A percentile compares a stretch with the other conserved stretches of the same genome.
These are phyloP conservation scores for Eremobia ochroleuca DNA, from an alignment of 2,888 invertebrate species.

Conservation along the genomic window DNA sequence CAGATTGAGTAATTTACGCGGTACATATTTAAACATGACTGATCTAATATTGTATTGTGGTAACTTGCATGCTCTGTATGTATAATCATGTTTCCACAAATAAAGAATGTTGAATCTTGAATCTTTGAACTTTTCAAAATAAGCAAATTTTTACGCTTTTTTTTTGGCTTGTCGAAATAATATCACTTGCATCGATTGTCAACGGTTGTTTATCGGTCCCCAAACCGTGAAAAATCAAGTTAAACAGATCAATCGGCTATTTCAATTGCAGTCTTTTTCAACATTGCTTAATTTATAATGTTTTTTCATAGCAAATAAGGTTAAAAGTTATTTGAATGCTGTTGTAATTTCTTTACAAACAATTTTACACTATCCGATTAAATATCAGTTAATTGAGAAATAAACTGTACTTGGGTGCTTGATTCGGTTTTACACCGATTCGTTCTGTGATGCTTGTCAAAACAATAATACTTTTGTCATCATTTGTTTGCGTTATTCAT, in stretches of 20 bases:
- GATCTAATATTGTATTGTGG: too few species aligned
- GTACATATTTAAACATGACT: too few species aligned
- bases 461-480: background rate
- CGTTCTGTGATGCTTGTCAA: slow-evolving; percentile 10
- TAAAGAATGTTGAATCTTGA: too few species aligned
- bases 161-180: slow-evolving; percentile 31
- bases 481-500: background rate
- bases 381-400: slow-evolving; percentile 39
- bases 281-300: slow-evolving; percentile 21
- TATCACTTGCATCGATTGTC: slow-evolving; percentile 26
- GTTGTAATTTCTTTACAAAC: slow-evolving; percentile 35
- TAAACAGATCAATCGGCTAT: slow-evolving; percentile 44
- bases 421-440: slow-evolving; percentile 24
- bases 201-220: slow-evolving; percentile 15
- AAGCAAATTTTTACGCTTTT: background rate
- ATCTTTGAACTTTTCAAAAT: background rate
- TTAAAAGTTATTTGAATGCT: slow-evolving; percentile 29
- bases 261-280: slow-evolving; percentile 38
- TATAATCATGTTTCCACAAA: too few species aligned
- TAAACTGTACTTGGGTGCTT: slow-evolving; percentile 32
- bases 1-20: too few species aligned
- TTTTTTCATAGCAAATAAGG: slow-evolving; percentile 29
- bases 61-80: too few species aligned
- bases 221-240: slow-evolving; percentile 35
- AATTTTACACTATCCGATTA: slow-evolving; percentile 24